Conservation (phyloP, 2,797 vertebrate species). For the Graptemys geographica region DNA sequence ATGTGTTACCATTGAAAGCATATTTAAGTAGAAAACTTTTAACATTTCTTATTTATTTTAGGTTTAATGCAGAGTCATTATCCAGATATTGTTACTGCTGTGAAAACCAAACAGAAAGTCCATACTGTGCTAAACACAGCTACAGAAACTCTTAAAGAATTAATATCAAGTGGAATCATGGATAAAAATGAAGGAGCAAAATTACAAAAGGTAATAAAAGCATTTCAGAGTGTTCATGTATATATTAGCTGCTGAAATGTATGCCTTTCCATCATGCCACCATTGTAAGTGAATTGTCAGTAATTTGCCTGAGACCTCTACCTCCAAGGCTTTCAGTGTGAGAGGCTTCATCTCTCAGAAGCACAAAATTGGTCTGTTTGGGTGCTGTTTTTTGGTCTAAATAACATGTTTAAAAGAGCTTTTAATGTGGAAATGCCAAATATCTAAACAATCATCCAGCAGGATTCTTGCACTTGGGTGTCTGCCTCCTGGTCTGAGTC, state of each 20-base stretch:
- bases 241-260: background rate
- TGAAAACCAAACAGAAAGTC: constrained; percentile 76
- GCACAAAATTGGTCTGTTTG: background rate
- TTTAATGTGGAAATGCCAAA: background rate
- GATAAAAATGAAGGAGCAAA: constrained; percentile 60
- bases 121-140: constrained; percentile 72
- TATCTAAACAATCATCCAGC: background rate
- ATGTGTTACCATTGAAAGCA: background rate
- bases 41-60: constrained; percentile 42
- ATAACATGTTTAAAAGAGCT: background rate
- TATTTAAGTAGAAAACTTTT: background rate
- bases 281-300: background rate
- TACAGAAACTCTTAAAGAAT: constrained; percentile 65
- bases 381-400: background rate
- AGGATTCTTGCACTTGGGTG: background rate
- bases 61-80: constrained; percentile 76
- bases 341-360: background rate
- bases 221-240: background rate
- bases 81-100: constrained; percentile 68
- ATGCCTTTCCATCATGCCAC: background rate
- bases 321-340: background rate
- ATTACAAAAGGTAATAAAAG: constrained; percentile 62
- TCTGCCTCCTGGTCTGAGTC: background rate
- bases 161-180: constrained; percentile 69
- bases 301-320: background rate